Evolutionary conservation across 2,888 invertebrate genomes (phyloP).

Genomic region (Blastobasis adustella): DNA sequence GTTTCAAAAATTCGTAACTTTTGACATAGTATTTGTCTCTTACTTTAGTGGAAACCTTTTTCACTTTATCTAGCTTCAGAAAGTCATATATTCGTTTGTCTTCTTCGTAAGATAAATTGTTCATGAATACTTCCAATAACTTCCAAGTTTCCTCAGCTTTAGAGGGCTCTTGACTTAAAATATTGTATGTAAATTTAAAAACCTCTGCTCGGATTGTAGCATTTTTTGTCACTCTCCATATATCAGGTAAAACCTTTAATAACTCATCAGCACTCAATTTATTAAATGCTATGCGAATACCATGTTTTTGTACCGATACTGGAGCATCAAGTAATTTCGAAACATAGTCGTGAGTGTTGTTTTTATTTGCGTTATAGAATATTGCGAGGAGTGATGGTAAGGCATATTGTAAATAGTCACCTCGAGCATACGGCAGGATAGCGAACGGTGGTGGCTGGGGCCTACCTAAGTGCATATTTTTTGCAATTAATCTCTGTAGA

Average conservation of each 20-base stretch:
- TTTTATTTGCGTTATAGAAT: constrained; percentile 38
- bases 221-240: constrained; percentile 44
- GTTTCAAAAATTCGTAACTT: constrained; percentile 38
- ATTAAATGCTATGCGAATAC: constrained; percentile 38
- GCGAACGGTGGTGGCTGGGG: constrained; percentile 41
- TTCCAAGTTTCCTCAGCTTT: constrained; percentile 32
- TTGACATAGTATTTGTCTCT: constrained; percentile 36
- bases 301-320: constrained; percentile 54
- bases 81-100: constrained; percentile 39
- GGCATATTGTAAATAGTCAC: constrained; percentile 49
- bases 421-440: constrained; percentile 43
- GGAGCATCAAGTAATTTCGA: constrained; percentile 36
- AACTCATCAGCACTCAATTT: constrained; percentile 33
- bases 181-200: constrained; percentile 36
- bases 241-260: constrained; percentile 29
- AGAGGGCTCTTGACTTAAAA: constrained; percentile 28
- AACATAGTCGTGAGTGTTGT: constrained; percentile 26
- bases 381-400: constrained; percentile 47
- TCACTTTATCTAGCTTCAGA: constrained; percentile 19
- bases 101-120: constrained; percentile 40
- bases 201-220: constrained; percentile 42
- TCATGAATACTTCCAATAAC: constrained; percentile 38
- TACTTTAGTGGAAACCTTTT: constrained; percentile 28
- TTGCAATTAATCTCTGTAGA: constrained; percentile 42
- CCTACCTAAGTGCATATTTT: constrained; percentile 49